Evolutionary conservation across 2,888 invertebrate genomes (phyloP).

Genomic region (Monopis laevigella): DNA sequence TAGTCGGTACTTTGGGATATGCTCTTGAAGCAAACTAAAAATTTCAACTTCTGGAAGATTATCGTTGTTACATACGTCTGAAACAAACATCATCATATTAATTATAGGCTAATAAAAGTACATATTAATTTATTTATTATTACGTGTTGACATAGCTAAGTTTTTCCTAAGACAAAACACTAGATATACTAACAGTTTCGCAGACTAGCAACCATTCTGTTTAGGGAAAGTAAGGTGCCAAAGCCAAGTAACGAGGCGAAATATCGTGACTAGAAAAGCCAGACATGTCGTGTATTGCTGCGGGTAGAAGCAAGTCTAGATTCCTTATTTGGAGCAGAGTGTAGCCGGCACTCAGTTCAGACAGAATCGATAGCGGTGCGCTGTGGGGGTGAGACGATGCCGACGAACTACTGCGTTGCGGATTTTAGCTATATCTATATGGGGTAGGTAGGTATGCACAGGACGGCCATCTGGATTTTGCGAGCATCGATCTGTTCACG

Average conservation of each 20-base stretch:
- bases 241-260: constrained; percentile 8
- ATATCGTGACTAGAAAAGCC: constrained; percentile 40
- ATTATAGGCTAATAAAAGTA: too few species aligned
- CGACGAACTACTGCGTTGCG: constrained; percentile 29
- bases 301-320: constrained; percentile 28
- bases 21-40: constrained; percentile 92
- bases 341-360: constrained; percentile 31
- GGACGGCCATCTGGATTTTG: too few species aligned
- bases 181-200: too few species aligned
- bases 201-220: too few species aligned
- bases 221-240: too few species aligned
- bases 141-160: too few species aligned
- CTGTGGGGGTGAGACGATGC: constrained; percentile 27
- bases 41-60: constrained; percentile 96
- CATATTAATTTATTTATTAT: too few species aligned
- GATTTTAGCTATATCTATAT: too few species aligned
- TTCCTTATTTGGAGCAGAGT: constrained; percentile 41
- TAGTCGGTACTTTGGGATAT: constrained; percentile 93
- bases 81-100: too few species aligned
- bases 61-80: constrained; percentile 93
- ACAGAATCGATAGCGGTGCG: constrained; percentile 49
- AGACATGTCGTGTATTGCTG: constrained; percentile 23
- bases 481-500: too few species aligned
- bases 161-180: too few species aligned
- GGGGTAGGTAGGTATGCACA: too few species aligned